A percentile compares a stretch with the other conserved stretches of the same genome.
These are phyloP conservation scores for Sesamia inferens DNA, from an alignment of 2,888 invertebrate species.

Conservation along the genomic window DNA sequence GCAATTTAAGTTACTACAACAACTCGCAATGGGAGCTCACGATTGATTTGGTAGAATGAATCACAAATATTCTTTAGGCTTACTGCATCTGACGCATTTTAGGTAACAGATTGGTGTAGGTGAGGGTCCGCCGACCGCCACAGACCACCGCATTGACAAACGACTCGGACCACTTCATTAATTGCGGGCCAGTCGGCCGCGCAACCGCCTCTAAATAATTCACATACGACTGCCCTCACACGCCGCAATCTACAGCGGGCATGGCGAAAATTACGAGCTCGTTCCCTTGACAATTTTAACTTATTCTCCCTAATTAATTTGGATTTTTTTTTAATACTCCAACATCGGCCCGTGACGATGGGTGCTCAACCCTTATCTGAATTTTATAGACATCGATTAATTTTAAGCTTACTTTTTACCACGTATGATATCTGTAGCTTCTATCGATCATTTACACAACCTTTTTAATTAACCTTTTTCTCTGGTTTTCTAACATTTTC, in stretches of 20 bases:
- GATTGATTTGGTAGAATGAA: constrained; percentile 57
- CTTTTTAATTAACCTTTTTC: constrained; percentile 27
- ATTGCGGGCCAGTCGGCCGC: constrained; percentile 84
- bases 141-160: constrained; percentile 85
- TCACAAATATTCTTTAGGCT: constrained; percentile 61
- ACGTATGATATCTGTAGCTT: constrained; percentile 60
- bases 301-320: constrained; percentile 78
- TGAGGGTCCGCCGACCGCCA: constrained; percentile 76
- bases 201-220: constrained; percentile 87
- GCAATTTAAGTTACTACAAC: constrained; percentile 32
- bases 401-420: constrained; percentile 64
- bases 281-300: constrained; percentile 75
- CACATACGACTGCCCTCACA: constrained; percentile 81
- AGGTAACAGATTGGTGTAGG: constrained; percentile 78
- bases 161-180: constrained; percentile 87
- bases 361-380: constrained; percentile 55
- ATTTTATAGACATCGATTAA: constrained; percentile 63
- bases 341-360: constrained; percentile 58
- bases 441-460: constrained; percentile 51
- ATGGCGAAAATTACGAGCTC: constrained; percentile 75
- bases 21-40: constrained; percentile 39
- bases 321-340: constrained; percentile 70
- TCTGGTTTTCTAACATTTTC: not conserved
- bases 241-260: constrained; percentile 77
- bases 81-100: constrained; percentile 78